These are phyloP conservation scores for Odocoileus virginianus DNA, from an alignment of 2,113 vertebrate species.

Conservation along the genomic window DNA sequence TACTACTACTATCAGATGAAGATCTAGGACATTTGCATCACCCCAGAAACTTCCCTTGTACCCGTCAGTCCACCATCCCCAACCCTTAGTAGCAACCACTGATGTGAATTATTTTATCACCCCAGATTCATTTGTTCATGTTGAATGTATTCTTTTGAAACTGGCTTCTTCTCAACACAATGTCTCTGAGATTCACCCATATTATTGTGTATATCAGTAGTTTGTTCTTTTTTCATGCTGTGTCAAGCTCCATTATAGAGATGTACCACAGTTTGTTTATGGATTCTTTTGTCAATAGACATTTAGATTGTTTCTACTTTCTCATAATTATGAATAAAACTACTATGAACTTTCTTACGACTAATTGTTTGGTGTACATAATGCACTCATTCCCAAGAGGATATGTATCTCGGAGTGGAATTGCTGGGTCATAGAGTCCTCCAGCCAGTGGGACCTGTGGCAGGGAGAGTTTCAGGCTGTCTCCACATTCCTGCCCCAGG, in stretches of 20 bases:
- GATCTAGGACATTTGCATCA: not conserved
- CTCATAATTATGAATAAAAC: conserved; percentile 53
- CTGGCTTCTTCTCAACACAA: not conserved
- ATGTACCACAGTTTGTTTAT: not conserved
- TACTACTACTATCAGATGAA: not conserved
- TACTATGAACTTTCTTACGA: not conserved
- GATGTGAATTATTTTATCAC: not conserved
- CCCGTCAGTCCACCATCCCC: not conserved
- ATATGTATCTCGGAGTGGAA: not conserved
- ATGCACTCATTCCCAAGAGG: not conserved
- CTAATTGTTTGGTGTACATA: not conserved
- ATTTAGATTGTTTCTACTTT: not conserved
- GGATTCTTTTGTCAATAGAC: not conserved
- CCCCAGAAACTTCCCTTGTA: not conserved
- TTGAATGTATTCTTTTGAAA: not conserved
- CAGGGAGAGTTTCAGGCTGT: not conserved
- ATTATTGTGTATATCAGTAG: not conserved
- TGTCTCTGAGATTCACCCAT: not conserved
- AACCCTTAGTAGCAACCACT: not conserved
- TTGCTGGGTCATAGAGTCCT: not conserved
- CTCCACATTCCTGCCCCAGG: not conserved
- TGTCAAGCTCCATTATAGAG: not conserved
- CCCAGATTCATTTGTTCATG: not conserved
- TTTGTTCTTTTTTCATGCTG: not conserved
- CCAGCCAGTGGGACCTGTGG: not conserved